These are phyloP conservation scores for Drosophila nebulosa DNA, from an alignment of 1,140 invertebrate genomes.

Conservation along the genomic window DNA sequence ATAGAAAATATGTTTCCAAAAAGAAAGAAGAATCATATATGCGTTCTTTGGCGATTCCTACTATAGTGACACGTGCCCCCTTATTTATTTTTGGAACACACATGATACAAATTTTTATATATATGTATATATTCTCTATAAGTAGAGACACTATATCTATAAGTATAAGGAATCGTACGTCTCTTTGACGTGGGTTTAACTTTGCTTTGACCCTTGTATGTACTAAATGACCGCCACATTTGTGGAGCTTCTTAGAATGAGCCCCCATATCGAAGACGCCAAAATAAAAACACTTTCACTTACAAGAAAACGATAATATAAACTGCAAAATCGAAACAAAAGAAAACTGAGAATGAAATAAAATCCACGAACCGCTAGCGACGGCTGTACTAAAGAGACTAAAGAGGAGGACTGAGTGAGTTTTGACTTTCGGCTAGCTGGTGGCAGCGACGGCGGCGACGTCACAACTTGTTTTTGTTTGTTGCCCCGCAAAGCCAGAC, in stretches of 20 bases:
- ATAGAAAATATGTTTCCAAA: conserved; percentile 28
- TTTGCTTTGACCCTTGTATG: conserved; percentile 30
- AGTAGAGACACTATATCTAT: conserved; percentile 10
- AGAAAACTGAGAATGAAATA: not conserved
- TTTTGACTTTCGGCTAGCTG: conserved; percentile 39
- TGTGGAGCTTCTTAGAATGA: conserved; percentile 40
- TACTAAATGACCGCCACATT: conserved; percentile 23
- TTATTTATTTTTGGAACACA: conserved; percentile 58
- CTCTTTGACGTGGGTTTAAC: conserved; percentile 39
- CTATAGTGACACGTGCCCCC: conserved; percentile 48
- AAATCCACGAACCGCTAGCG: conserved; percentile 45
- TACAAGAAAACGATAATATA: conserved; percentile 48
- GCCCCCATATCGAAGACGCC: not conserved
- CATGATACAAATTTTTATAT: conserved; percentile 44
- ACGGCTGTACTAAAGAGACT: conserved; percentile 64
- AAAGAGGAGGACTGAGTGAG: conserved; percentile 6
- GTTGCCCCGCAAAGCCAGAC: not conserved
- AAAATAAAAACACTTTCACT: conserved; percentile 54
- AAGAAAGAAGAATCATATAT: not conserved
- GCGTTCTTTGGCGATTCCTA: not conserved
- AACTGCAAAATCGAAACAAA: conserved; percentile 6
- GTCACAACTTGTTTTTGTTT: conserved; percentile 14
- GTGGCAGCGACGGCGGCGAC: conserved; percentile 16
- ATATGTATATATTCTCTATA: conserved; percentile 12
- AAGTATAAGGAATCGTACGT: not conserved